Evolutionary conservation across 2,113 vertebrate genomes (phyloP).

Genomic region (Ceuthmochares aereus): DNA sequence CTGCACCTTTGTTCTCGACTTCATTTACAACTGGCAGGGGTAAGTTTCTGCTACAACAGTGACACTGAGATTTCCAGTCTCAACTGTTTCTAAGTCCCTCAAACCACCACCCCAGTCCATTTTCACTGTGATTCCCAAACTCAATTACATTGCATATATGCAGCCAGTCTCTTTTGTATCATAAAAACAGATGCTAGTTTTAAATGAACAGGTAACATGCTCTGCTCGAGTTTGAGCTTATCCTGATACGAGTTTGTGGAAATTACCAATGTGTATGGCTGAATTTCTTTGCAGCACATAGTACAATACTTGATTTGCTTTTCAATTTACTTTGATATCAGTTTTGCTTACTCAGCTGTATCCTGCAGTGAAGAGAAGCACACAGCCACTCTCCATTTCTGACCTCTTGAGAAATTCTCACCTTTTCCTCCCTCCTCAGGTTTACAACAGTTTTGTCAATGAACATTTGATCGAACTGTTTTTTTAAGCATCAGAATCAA

Average conservation of each 20-base stretch:
- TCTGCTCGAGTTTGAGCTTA: not conserved
- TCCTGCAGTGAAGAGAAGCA: not conserved
- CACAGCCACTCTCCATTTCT: not conserved
- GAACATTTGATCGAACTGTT: not conserved
- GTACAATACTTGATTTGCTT: not conserved
- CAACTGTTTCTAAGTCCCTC: not conserved
- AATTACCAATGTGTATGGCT: not conserved
- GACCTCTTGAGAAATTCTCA: not conserved
- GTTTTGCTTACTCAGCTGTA: not conserved
- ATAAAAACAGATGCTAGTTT: not conserved
- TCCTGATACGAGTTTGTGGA: not conserved
- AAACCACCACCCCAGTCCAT: not conserved
- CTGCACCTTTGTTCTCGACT: not conserved
- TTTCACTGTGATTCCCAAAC: not conserved
- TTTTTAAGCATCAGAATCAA: not conserved
- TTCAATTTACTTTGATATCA: not conserved
- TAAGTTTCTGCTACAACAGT: not conserved
- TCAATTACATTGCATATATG: not conserved
- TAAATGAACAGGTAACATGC: not conserved
- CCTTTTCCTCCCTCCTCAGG: not conserved
- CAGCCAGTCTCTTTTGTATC: not conserved
- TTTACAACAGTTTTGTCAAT: not conserved
- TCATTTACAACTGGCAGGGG: not conserved
- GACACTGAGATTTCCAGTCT: not conserved
- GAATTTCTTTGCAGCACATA: not conserved